Conservation (phyloP, 1,140 invertebrate genomes). For the Philotrypesis tridentata region DNA sequence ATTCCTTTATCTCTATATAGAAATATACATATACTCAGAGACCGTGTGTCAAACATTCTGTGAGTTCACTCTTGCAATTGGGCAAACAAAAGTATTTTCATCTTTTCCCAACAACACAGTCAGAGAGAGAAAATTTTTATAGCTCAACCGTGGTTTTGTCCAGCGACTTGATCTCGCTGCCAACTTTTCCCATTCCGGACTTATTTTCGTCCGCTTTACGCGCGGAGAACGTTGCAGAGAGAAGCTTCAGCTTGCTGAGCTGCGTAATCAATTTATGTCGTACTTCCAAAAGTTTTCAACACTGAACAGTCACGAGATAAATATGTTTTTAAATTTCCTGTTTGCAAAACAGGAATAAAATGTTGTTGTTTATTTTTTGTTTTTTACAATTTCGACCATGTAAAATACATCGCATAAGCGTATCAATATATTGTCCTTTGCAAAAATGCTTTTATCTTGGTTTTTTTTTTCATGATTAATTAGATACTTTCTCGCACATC, state of each 20-base stretch:
- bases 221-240: neutral
- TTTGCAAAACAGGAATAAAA: neutral
- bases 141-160: neutral
- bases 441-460: neutral
- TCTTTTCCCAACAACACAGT: neutral
- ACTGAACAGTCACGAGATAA: neutral
- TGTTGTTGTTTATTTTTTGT: too few relatives aligned
- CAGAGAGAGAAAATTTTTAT: neutral
- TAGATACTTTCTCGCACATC: neutral
- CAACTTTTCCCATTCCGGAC: neutral
- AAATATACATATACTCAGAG: neutral
- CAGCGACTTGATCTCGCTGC: too few relatives aligned
- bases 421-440: slow-evolving; percentile 29
- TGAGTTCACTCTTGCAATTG: neutral
- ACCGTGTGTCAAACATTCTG: neutral
- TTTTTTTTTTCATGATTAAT: neutral
- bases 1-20: neutral
- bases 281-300: neutral
- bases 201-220: neutral
- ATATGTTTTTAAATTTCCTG: neutral
- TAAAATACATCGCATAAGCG: neutral
- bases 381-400: neutral
- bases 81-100: neutral
- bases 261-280: neutral
- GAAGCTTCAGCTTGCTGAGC: neutral